Conservation (phyloP, 2,797 vertebrate genomes). For the Epinephelus malabaricus region DNA sequence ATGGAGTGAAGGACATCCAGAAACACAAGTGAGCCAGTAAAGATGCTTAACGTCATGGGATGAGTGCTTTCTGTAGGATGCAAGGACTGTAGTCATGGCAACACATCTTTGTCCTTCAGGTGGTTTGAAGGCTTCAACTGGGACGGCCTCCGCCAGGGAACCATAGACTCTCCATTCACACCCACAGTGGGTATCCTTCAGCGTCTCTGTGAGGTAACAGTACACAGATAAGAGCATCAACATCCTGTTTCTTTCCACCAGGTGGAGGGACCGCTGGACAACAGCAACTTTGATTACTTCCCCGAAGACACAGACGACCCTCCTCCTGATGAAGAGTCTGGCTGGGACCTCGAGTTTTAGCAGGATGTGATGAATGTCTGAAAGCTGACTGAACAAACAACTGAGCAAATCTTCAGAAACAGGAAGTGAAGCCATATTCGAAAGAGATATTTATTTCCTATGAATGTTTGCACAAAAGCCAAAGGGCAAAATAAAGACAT, state of each 20-base stretch:
- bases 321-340: slow-evolving; percentile 78
- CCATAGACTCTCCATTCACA: slow-evolving; percentile 68
- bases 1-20: slow-evolving; percentile 81
- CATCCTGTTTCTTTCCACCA: slow-evolving; percentile 25
- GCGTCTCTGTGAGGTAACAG: not conserved
- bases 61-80: not conserved
- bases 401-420: not conserved
- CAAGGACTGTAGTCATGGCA: slow-evolving; percentile 39
- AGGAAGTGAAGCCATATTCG: slow-evolving; percentile 8
- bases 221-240: not conserved
- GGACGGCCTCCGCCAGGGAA: slow-evolving; percentile 80
- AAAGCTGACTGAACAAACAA: not conserved
- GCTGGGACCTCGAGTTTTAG: slow-evolving; percentile 82
- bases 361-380: not conserved
- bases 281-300: slow-evolving; percentile 82
- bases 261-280: slow-evolving; percentile 80
- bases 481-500: no score
- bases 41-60: not conserved
- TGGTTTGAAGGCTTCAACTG: slow-evolving; percentile 84
- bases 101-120: slow-evolving; percentile 57
- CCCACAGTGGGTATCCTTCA: slow-evolving; percentile 64
- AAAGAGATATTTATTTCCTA: not conserved
- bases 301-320: slow-evolving; percentile 71
- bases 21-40: slow-evolving; percentile 79
- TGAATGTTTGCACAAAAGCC: not conserved